Evolutionary conservation across 2,888 invertebrate genomes (phyloP).

Genomic region (Priocnemis perturbator): DNA sequence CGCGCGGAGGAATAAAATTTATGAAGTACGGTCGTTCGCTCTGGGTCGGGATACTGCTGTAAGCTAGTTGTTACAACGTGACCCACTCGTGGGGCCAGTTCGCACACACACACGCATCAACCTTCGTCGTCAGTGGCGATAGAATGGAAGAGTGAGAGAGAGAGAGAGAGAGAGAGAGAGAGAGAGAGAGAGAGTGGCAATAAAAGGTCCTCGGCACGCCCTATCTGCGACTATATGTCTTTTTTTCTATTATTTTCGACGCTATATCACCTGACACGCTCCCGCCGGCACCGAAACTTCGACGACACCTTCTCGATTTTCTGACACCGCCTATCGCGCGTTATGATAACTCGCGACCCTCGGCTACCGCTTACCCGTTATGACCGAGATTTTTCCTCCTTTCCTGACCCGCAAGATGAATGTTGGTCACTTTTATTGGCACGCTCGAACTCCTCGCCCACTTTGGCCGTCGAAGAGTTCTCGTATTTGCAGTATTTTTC

Average conservation of each 20-base stretch:
- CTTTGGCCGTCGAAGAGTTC: no score
- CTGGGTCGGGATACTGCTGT: constrained; percentile 13
- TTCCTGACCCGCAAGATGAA: no score
- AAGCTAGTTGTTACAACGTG: constrained; percentile 34
- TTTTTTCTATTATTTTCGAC: constrained; percentile 19
- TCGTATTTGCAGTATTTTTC: no score
- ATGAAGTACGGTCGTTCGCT: constrained; percentile 37
- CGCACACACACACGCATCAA: constrained; percentile 2
- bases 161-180: not conserved
- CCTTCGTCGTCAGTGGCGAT: not conserved
- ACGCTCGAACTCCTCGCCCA: no score
- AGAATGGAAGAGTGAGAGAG: not conserved
- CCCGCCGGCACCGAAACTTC: no score
- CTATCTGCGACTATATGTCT: constrained; percentile 7
- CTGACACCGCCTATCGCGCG: no score
- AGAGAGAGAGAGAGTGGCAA: not conserved
- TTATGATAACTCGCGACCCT: no score
- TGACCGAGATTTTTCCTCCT: no score
- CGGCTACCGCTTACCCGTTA: no score
- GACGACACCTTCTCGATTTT: no score
- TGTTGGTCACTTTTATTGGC: no score
- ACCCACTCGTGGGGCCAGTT: not conserved
- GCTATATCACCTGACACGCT: not conserved
- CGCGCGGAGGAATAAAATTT: constrained; percentile 34
- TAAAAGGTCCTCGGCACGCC: no score